Conservation (phyloP, 2,113 vertebrate genomes). For the Anarhynchus alexandrinus region DNA sequence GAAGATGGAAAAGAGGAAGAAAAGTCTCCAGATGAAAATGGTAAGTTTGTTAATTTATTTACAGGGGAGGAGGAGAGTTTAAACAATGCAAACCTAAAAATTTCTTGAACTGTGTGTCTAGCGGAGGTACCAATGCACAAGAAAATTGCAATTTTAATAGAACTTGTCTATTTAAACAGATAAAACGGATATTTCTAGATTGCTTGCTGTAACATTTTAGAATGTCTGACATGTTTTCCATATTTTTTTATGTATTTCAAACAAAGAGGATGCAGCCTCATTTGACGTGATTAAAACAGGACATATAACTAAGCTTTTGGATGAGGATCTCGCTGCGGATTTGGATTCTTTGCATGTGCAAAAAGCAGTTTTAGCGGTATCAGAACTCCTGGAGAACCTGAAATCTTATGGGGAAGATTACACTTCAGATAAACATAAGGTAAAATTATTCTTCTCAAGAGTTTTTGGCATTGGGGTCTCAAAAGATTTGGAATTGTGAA, state of each 20-base stretch:
- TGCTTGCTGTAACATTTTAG: neutral
- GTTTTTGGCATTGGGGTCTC: neutral
- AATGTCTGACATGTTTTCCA: neutral
- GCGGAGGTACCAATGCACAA: neutral
- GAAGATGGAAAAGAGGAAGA: constrained; percentile 55
- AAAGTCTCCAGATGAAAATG: constrained; percentile 35
- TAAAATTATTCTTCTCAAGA: constrained; percentile 37
- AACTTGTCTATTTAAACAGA: neutral
- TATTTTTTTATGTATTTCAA: neutral
- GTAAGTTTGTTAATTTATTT: constrained; percentile 15
- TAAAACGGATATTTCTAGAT: neutral
- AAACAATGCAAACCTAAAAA: neutral
- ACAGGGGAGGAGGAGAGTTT: neutral
- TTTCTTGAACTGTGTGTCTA: neutral
- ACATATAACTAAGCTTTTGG: constrained; percentile 85
- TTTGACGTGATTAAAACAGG: constrained; percentile 80
- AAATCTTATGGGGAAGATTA: constrained; percentile 79
- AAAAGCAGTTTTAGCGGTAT: constrained; percentile 72
- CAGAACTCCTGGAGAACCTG: constrained; percentile 79
- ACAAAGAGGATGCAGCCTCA: constrained; percentile 55
- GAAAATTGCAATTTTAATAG: neutral
- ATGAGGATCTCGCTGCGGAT: constrained; percentile 83
- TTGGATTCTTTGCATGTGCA: constrained; percentile 80
- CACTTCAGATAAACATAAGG: constrained; percentile 76
- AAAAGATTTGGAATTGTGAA: neutral